A percentile compares a stretch with the other conserved stretches of the same genome.
These are phyloP conservation scores for Agrochola litura DNA, from an alignment of 2,888 invertebrate genomes.

Conservation along the genomic window DNA sequence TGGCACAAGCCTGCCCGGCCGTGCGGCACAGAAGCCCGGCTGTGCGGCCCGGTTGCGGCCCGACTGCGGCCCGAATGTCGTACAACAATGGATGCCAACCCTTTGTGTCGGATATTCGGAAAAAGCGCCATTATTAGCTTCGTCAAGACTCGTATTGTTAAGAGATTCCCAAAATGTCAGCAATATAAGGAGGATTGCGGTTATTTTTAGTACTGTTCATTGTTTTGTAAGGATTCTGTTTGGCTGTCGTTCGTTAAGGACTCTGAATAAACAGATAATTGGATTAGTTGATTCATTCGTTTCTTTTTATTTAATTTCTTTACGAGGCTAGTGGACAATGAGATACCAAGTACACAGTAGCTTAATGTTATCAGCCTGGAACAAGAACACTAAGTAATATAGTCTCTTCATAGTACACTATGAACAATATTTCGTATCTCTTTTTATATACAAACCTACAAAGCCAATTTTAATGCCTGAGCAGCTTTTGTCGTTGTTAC, in stretches of 20 bases:
- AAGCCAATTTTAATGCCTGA: neutral
- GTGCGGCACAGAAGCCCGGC: constrained; percentile 7
- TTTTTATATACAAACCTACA: neutral
- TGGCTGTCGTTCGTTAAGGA: constrained; percentile 7
- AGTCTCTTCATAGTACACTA: neutral
- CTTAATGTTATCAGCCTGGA: neutral
- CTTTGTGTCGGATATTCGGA: constrained; percentile 45
- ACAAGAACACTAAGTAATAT: neutral
- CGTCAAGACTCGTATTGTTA: constrained; percentile 47
- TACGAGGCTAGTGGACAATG: neutral
- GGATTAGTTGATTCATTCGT: constrained; percentile 21
- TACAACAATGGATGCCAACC: constrained; percentile 57
- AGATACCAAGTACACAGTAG: neutral
- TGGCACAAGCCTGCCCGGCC: constrained; percentile 4
- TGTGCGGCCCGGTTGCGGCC: neutral
- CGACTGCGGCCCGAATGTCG: constrained; percentile 22
- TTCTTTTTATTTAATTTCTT: constrained; percentile 9
- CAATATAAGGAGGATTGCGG: constrained; percentile 3
- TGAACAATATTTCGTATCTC: neutral
- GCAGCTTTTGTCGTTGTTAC: neutral
- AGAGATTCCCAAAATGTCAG: constrained; percentile 38
- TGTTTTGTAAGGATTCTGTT: constrained; percentile 35
- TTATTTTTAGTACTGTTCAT: constrained; percentile 30
- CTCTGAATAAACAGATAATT: constrained; percentile 30
- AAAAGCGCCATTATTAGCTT: constrained; percentile 54